A percentile compares a stretch with the other conserved stretches of the same genome.
Evolutionary conservation across 2,797 vertebrate species (phyloP).

Genomic region (Neosalanx taihuensis): DNA sequence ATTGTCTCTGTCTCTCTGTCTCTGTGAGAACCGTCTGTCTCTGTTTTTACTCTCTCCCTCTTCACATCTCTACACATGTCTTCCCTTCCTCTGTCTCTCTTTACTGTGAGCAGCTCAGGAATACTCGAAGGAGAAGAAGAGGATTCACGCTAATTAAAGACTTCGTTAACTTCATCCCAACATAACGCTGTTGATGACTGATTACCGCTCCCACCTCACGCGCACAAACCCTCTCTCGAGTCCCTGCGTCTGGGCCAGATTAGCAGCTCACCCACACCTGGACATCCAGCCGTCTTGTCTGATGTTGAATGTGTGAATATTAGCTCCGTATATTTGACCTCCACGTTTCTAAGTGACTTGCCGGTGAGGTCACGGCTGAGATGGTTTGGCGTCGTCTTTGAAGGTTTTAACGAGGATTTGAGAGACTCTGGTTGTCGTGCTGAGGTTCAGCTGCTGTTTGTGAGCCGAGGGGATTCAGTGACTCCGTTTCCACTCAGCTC

Average conservation of each 20-base stretch:
- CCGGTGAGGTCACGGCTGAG: neutral
- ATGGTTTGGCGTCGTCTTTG: neutral
- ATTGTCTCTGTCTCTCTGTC: neutral
- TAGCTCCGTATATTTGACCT: constrained; percentile 7
- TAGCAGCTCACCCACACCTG: no score
- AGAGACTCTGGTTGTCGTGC: neutral
- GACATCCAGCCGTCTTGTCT: no score
- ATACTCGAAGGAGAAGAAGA: constrained; percentile 52
- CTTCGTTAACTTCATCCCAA: constrained; percentile 56
- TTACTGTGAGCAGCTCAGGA: constrained; percentile 51
- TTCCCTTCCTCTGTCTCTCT: neutral
- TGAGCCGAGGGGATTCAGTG: neutral
- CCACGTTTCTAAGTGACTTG: constrained; percentile 1
- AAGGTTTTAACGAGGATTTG: neutral
- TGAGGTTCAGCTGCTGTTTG: neutral
- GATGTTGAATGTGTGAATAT: neutral
- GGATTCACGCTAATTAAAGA: constrained; percentile 67
- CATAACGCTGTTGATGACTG: constrained; percentile 49
- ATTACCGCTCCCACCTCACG: constrained; percentile 35
- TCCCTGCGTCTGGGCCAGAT: constrained; percentile 3
- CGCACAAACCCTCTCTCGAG: constrained; percentile 12
- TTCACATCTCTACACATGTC: no score
- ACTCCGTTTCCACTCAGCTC: neutral
- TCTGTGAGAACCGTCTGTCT: neutral
- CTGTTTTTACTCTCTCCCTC: neutral